Percentiles rank a stretch among this genome's conserved stretches.
These are phyloP conservation scores for Ellobium chinense DNA, from an alignment of 2,888 invertebrate species.

Conservation along the genomic window DNA sequence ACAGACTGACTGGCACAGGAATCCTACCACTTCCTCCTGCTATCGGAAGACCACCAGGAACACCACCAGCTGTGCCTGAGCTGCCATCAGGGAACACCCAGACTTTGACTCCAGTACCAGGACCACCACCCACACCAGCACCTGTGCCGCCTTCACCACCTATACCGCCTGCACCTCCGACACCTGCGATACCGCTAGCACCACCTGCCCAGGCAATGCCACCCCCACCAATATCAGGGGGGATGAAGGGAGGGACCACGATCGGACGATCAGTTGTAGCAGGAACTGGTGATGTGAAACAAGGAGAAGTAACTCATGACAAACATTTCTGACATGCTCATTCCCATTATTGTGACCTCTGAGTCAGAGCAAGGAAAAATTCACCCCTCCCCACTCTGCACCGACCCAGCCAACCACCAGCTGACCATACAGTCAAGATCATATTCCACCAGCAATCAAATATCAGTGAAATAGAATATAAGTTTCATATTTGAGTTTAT, in stretches of 20 bases:
- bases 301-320: no score
- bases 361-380: no score
- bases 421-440: no score
- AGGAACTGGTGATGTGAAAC: no score
- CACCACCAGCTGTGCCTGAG: constrained; percentile 43
- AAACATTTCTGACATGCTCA: no score
- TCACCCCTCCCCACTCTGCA: no score
- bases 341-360: no score
- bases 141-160: constrained; percentile 41
- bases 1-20: not conserved
- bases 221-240: constrained; percentile 56
- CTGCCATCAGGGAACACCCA: constrained; percentile 51
- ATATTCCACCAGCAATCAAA: no score
- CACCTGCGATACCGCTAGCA: constrained; percentile 41
- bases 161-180: constrained; percentile 40
- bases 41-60: constrained; percentile 34
- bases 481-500: no score
- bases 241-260: constrained; percentile 49
- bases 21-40: not conserved
- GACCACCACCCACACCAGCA: constrained; percentile 45
- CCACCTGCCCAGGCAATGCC: constrained; percentile 47
- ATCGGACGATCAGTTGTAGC: not conserved
- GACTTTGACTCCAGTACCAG: constrained; percentile 44
- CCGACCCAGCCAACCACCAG: no score
- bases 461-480: no score